Conservation (phyloP, 2,888 invertebrate genomes). For the Branchellion lobata region DNA sequence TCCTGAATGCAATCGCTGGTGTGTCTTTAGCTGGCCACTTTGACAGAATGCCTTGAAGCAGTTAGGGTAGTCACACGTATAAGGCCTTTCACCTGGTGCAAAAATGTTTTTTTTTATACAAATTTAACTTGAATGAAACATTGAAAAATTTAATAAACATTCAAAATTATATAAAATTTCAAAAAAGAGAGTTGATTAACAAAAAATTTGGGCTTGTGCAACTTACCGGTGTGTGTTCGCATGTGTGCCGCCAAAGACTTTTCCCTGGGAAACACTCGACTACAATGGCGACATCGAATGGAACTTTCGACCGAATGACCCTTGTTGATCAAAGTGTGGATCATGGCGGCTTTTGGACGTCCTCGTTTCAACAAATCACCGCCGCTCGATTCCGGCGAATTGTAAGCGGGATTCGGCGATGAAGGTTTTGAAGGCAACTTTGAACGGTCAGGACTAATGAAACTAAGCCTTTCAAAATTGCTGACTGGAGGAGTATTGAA, state of each 20-base stretch:
- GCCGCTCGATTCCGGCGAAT: constrained; percentile 16
- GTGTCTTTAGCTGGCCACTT: constrained; percentile 76
- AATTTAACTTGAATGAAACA: neutral
- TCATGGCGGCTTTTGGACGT: constrained; percentile 72
- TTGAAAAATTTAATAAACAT: too few species aligned
- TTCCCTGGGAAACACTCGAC: constrained; percentile 74
- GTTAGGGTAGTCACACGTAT: constrained; percentile 73
- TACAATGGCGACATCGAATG: constrained; percentile 69
- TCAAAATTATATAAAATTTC: too few species aligned
- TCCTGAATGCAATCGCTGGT: constrained; percentile 75
- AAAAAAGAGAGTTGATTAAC: neutral
- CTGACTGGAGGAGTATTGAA: neutral
- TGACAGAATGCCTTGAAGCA: constrained; percentile 75
- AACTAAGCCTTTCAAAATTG: constrained; percentile 6
- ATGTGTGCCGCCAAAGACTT: constrained; percentile 72
- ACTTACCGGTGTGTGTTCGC: constrained; percentile 64
- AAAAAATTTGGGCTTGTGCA: neutral
- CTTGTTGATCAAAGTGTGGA: constrained; percentile 71
- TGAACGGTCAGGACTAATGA: constrained; percentile 28
- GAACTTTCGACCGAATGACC: constrained; percentile 63
- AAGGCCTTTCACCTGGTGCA: constrained; percentile 71
- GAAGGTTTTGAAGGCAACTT: neutral
- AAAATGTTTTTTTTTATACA: neutral
- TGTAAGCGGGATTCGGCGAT: neutral
- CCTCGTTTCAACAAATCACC: constrained; percentile 63